Evolutionary conservation across 2,888 invertebrate genomes (phyloP), one percentile per base, ranked within the genome.

Genomic region (Stenodema calcarata): DNA sequence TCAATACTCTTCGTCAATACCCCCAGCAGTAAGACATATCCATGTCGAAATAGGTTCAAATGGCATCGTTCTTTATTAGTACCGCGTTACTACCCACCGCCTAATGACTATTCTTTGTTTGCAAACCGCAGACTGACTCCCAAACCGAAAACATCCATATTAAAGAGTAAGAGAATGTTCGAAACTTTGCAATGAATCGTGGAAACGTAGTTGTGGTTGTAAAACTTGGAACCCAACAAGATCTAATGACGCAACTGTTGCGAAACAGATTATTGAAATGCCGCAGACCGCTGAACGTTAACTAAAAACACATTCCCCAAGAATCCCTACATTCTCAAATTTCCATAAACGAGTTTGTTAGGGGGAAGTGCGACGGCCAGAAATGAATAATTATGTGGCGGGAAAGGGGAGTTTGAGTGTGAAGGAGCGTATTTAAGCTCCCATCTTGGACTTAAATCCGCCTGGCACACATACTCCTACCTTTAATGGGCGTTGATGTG

Each of bases 401-500:
- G 35, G 28, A 82, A n/a, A 69, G 27, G 54, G 35, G 62, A 82
- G 80, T 54, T 78, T 80, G n/a, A 54, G 84, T n/a, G 75, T 70
- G 47, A 44, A 30, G 83, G 70, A 30, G 50, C 73, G 23, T 23
- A 18, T 81, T 81, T 62, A 78, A 78, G 62, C 62, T 35, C 44
- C 78, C 78, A 78, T 78, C 78, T 42, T 27, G 78, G 41, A 78
- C 78, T 44, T 42, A 75, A 47, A 84, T 73, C 84, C 76, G 28
- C 62, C n/a, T 81, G 81, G 81, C 41, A 81, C 81, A 81, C 41
- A 81, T 35, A 35, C 35, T 35, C 35, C 35, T 84, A 84, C 84
- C 84, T 84, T 84, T 84, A 84, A 84, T 84, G 84, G 84, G 84
- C 76, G 73, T 75, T 84, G 73, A 84, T 84, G 84, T 84, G 73